These are phyloP conservation scores for Coptodon rendalli DNA, from an alignment of 2,113 vertebrate genomes.

Conservation along the genomic window DNA sequence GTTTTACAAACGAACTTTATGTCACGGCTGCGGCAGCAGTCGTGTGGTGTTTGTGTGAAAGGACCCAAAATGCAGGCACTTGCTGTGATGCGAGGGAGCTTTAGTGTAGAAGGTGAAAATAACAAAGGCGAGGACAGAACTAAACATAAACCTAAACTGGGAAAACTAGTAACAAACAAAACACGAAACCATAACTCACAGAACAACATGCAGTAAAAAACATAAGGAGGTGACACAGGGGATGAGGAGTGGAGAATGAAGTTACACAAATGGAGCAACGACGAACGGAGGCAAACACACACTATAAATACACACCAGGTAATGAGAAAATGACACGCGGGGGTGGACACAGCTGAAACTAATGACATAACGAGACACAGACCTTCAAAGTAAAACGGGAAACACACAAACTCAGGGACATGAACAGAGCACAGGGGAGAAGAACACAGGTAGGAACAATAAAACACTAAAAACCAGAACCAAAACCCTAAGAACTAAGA, in stretches of 20 bases:
- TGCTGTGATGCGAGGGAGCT: background rate
- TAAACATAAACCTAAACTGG: background rate
- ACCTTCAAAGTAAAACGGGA: no score
- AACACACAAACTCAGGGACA: no score
- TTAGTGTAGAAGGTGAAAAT: background rate
- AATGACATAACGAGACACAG: no score
- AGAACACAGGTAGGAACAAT: no score
- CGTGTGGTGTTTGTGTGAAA: background rate
- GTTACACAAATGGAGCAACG: background rate
- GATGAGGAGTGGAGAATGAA: background rate
- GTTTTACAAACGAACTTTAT: background rate
- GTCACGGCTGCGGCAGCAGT: background rate
- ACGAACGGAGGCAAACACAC: background rate
- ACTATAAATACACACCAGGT: no score
- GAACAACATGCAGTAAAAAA: background rate
- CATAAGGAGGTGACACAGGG: background rate
- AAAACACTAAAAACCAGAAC: background rate
- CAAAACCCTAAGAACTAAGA: background rate
- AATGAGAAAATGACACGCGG: no score
- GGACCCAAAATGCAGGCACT: background rate
- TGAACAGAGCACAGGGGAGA: no score
- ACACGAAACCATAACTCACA: background rate
- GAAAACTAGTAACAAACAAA: background rate
- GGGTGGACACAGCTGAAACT: no score
- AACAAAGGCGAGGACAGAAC: background rate